Conservation (phyloP, 2,797 vertebrate genomes). For the Leptatherina wallacei region DNA sequence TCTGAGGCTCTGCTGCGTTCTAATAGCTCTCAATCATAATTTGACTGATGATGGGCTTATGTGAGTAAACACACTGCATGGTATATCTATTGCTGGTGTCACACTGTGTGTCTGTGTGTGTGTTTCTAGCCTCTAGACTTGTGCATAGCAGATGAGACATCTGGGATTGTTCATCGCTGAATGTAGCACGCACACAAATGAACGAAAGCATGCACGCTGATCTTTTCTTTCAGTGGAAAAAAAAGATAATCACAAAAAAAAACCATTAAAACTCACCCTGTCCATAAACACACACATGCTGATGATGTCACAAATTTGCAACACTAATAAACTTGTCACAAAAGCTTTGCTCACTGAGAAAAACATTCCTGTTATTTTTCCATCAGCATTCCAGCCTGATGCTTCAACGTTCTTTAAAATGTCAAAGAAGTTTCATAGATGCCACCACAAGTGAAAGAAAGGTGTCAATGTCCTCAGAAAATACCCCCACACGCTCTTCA, state of each 20-base stretch:
- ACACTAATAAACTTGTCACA: constrained; percentile 14
- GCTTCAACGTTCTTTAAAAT: constrained; percentile 38
- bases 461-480: constrained; percentile 54
- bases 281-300: constrained; percentile 20
- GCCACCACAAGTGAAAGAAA: constrained; percentile 53
- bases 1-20: constrained; percentile 78
- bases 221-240: constrained; percentile 9
- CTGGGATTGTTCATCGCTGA: constrained; percentile 60
- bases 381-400: constrained; percentile 9
- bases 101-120: constrained; percentile 34
- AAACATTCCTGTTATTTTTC: neutral
- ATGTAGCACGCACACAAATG: constrained; percentile 25
- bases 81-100: constrained; percentile 77
- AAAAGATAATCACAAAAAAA: constrained; percentile 10
- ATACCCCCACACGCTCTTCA: constrained; percentile 14
- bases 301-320: constrained; percentile 4
- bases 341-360: neutral
- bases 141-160: constrained; percentile 71
- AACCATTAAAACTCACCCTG: constrained; percentile 6
- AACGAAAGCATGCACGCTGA: constrained; percentile 14
- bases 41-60: constrained; percentile 79
- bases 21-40: constrained; percentile 76
- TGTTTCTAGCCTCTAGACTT: constrained; percentile 67
- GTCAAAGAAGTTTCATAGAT: constrained; percentile 38
- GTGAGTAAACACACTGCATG: constrained; percentile 72